Base-by-base conservation (phyloP, 2,797 vertebrate genomes). In the Lerista edwardsae region DNA sequence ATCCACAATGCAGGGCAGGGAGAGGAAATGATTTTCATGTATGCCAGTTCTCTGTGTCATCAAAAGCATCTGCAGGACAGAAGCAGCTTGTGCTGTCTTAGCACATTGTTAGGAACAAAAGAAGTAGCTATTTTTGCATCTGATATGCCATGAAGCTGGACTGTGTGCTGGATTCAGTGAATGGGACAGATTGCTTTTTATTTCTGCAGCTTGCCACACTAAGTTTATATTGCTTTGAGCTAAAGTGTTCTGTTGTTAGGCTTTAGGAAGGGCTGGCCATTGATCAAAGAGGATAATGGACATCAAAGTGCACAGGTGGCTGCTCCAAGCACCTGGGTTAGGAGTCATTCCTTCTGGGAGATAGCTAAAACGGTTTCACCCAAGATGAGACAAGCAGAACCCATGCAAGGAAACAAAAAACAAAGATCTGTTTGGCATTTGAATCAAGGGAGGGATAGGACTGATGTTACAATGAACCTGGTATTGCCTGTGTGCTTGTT, bases 91-190 rank as follows among this genome's bases (percentile, higher is more conserved):
- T 78, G 83, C 75, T 78, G 61, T 67, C 62, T 25, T 75, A 31
- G 47, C 34, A 75, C 23, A 79, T 67, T n/a, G 61, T 74, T 62
- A 72, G 1, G 47, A 44, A 57, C 71, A 80, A 67, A 74, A 44
- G 34, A 57, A 74, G 80, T 69, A 27, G 34, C 34, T 74, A 67
- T 85, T 84, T 84, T 84, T 80, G 79, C 31, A 84, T 84, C 55
- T 44, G 61, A 2, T 44, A 67, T 68, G 36, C 71, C 47, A 73
- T 10, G 21, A 75, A 74, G 36, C 12, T 67, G 71, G 61, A 31
- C 78, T 34, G 19, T 31, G 29, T 12, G 9, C 51, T 77, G 21
- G 25, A 76, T 84, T 59, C 65, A 84, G 21, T 41, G 59, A 78
- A 62, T 14, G n/a, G 25, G 65, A 79, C 23, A 80, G 36, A 44